These are phyloP conservation scores for Harmothoe impar DNA, from an alignment of 2,888 invertebrate genomes.

Conservation along the genomic window DNA sequence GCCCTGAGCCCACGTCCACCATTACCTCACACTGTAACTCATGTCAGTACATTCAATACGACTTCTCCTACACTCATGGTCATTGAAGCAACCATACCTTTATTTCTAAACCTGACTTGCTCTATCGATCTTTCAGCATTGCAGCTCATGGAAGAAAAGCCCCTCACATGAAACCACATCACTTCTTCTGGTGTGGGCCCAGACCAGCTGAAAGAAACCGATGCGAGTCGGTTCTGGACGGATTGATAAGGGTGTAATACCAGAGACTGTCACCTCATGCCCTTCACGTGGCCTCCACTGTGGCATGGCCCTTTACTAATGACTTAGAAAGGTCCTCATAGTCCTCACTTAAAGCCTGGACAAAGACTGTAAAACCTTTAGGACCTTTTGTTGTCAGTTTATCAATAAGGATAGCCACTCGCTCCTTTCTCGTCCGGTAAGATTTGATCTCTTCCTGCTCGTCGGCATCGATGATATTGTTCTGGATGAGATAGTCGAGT, in stretches of 20 bases:
- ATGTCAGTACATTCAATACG: background rate
- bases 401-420: conserved; percentile 10
- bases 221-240: background rate
- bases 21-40: background rate
- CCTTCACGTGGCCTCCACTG: conserved; percentile 51
- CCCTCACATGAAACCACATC: too few species aligned
- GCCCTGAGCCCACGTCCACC: background rate
- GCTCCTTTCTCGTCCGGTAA: background rate
- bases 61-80: too few species aligned
- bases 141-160: too few species aligned
- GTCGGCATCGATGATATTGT: conserved; percentile 11
- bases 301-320: background rate
- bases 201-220: background rate
- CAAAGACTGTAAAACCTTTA: conserved; percentile 45
- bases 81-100: too few species aligned
- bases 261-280: background rate
- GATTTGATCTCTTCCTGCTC: conserved; percentile 52
- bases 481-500: conserved; percentile 40
- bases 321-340: conserved; percentile 49
- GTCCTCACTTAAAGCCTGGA: conserved; percentile 46
- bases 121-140: too few species aligned
- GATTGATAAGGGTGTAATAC: conserved; percentile 8
- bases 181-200: background rate
- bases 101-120: too few species aligned
- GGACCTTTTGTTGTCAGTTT: conserved; percentile 28